Percentiles rank a stretch among this genome's conserved stretches.
Conservation (phyloP, 1,140 invertebrate species). For the Eciton burchellii region DNA sequence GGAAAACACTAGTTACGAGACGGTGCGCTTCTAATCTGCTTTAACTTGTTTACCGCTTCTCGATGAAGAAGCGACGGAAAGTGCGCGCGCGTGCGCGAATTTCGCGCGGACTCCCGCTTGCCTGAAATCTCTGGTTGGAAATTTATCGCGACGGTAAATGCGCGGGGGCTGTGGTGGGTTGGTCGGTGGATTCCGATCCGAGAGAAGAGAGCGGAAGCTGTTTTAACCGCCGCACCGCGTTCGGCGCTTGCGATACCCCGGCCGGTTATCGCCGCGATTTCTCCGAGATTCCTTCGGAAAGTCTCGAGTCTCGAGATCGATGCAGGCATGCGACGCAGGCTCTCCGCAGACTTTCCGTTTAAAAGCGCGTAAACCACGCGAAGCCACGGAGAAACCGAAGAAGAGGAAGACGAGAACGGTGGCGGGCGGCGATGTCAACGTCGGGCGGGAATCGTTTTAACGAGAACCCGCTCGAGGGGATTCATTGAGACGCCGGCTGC, state of each 20-base stretch:
- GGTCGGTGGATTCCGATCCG: conserved; percentile 25
- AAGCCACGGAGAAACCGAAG: conserved; percentile 21
- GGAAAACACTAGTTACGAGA: conserved; percentile 61
- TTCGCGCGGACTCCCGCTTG: conserved; percentile 25
- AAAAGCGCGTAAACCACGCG: conserved; percentile 10
- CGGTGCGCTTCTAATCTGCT: conserved; percentile 79
- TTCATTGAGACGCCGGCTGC: conserved; percentile 73
- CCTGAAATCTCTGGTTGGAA: conserved; percentile 74
- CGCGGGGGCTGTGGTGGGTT: conserved; percentile 52
- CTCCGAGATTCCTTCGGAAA: conserved; percentile 37
- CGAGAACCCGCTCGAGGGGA: conserved; percentile 68
- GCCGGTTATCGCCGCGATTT: conserved; percentile 36
- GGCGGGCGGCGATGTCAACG: conserved; percentile 49
- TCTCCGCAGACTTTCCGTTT: conserved; percentile 55
- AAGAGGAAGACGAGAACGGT: conserved; percentile 9
- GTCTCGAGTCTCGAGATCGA: conserved; percentile 21
- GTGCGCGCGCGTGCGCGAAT: conserved; percentile 43
- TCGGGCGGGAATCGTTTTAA: conserved; percentile 68
- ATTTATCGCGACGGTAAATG: conserved; percentile 79
- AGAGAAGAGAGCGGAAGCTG: conserved; percentile 12
- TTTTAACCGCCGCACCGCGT: conserved; percentile 46
- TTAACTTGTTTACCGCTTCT: conserved; percentile 81
- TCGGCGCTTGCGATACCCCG: conserved; percentile 51
- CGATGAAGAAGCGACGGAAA: conserved; percentile 79
- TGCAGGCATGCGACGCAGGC: conserved; percentile 1